These are phyloP conservation scores for Aphidius colemani DNA, from an alignment of 2,888 invertebrate species.

Conservation along the genomic window DNA sequence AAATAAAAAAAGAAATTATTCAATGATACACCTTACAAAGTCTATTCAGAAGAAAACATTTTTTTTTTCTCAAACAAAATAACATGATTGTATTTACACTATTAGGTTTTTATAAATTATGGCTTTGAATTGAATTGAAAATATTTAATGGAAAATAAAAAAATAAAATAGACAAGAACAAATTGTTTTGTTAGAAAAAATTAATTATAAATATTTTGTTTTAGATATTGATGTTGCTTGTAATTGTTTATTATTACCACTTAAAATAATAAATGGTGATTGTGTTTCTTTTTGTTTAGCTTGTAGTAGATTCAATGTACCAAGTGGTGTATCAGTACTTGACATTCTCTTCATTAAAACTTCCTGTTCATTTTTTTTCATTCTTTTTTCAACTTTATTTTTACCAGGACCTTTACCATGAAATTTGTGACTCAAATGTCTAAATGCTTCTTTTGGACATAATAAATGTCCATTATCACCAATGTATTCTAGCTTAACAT, in stretches of 20 bases:
- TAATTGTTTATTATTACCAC: slow-evolving; percentile 77
- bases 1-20: too few species aligned
- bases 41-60: too few species aligned
- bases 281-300: slow-evolving; percentile 95
- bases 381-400: slow-evolving; percentile 95
- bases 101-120: neutral
- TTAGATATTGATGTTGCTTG: slow-evolving; percentile 62
- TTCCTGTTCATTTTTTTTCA: slow-evolving; percentile 93
- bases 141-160: too few species aligned
- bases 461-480: slow-evolving; percentile 94
- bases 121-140: too few species aligned
- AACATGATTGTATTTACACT: slow-evolving; percentile 8
- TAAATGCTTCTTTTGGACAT: slow-evolving; percentile 94
- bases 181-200: neutral
- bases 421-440: slow-evolving; percentile 96
- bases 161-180: neutral
- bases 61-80: too few species aligned
- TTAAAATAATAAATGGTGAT: slow-evolving; percentile 89
- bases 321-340: slow-evolving; percentile 95
- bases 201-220: slow-evolving; percentile 51
- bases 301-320: slow-evolving; percentile 90
- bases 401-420: slow-evolving; percentile 99
- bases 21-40: too few species aligned
- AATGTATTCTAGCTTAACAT: slow-evolving; percentile 94
- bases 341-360: slow-evolving; percentile 97